Evolutionary conservation across 2,888 invertebrate species (phyloP), one percentile per base, ranked within the genome.

Genomic region (Pachliopta kotzebuea): DNA sequence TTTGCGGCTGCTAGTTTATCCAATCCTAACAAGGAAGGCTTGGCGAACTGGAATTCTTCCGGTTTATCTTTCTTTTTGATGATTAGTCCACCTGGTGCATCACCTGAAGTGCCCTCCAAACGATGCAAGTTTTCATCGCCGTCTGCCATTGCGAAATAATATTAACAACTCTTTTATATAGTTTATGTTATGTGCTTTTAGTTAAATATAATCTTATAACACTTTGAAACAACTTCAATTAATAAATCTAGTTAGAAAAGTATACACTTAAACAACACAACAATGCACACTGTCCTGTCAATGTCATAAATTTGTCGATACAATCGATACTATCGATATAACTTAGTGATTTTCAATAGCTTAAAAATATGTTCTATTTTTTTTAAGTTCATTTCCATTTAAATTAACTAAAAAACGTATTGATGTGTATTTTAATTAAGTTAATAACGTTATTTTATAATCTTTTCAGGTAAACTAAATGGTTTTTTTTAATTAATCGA

Each of bases 1-100:
- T 95, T 94, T 62, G 94, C 93, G n/a, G 95, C 96, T 21, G 98
- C 98, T 68, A 98, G 86, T 81, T 95, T 96, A 82, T 98, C 98
- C 59, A 98, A 87, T 0, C 98, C 98, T 8, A 98, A 86, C 11
- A 96, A 84, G 0, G 98, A 98, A 50, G 94, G 93, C 75, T 93
- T 94, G 0, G 96, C 96, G 60, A 96, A 93, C 84, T 96, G 96
- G 75, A 96, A 96, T 24, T 93, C 93, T n/a, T 88, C 87, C 2
- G 93, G 88, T 49, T 84, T 85, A 1, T 89, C 90, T 65, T 85
- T 87, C 81, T 94, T 95, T 85, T 95, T 96, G 75, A 95, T 94
- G 58, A 96, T 92, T 63, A 96, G 92, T 29, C 96, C 93, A 26
- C 96, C 96, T 42, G 96, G 95, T 83, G 90, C 92, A 72, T 94